Percentiles rank a stretch among this genome's conserved stretches.
phyloP scores from a whole-genome alignment of 2,797 vertebrate genomes.

The Galaxias olidus region DNA sequence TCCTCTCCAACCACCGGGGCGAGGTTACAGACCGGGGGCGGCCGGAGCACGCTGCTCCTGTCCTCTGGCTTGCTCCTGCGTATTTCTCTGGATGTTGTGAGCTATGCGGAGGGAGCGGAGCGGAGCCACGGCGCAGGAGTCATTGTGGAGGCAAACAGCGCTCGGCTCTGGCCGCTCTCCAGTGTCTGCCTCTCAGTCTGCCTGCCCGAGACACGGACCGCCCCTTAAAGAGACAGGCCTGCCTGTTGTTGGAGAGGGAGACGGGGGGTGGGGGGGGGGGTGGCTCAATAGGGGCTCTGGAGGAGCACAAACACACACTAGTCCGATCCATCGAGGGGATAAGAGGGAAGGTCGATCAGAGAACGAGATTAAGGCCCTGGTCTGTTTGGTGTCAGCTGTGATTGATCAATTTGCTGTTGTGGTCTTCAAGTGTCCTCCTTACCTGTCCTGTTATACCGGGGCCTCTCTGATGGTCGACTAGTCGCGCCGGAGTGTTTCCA shows the following conservation, averaged over 20 bases:
- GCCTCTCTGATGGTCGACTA: slow-evolving; percentile 49
- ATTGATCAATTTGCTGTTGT: slow-evolving; percentile 2
- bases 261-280: slow-evolving; percentile 17
- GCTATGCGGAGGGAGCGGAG: slow-evolving; percentile 43
- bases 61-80: slow-evolving; percentile 2
- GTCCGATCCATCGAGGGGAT: background rate
- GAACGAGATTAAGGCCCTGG: slow-evolving; percentile 25
- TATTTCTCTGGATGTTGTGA: slow-evolving; percentile 27
- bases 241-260: slow-evolving; percentile 40
- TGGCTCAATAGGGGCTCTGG: slow-evolving; percentile 49
- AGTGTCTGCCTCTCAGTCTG: slow-evolving; percentile 63
- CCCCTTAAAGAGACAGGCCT: slow-evolving; percentile 79
- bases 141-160: slow-evolving; percentile 81
- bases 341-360: slow-evolving; percentile 15
- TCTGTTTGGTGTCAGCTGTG: too few species aligned
- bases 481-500: slow-evolving; percentile 72
- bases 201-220: slow-evolving; percentile 68
- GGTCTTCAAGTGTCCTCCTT: slow-evolving; percentile 26
- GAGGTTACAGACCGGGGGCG: too few species aligned
- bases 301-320: background rate
- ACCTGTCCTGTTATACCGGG: slow-evolving; percentile 49
- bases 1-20: slow-evolving; percentile 27
- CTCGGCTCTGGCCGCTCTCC: slow-evolving; percentile 52
- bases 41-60: slow-evolving; percentile 16
- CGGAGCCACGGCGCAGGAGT: slow-evolving; percentile 70